Evolutionary conservation across 2,113 vertebrate genomes (phyloP), one percentile per base, ranked within the genome.

Genomic region (Tinamus guttatus): DNA sequence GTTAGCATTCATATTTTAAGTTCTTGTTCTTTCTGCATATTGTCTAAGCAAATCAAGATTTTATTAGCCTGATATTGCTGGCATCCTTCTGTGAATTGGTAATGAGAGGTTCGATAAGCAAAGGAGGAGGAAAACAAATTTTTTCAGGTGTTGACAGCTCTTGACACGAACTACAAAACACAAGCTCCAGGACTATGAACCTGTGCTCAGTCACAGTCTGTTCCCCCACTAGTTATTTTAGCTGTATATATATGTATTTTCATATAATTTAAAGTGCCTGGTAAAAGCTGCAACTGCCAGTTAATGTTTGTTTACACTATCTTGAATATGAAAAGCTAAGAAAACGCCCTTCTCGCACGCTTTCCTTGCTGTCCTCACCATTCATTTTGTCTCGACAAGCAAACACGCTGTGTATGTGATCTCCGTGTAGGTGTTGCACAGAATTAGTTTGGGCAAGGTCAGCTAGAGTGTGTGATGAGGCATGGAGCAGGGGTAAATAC

Each of bases 1-100:
- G 86, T 89, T 94, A 80, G 65, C 93, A 58, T 85, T 56, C 80
- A 83, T 90, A 80, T 69, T 97, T 91, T 81, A 65, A 24, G 11
- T 76, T 85, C 34, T 65, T 74, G 75, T 92, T 91, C 82, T 94
- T 76, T 32, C 58, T 51, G 41, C 0, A 2, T 89, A 45, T 82
- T 94, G 43, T 82, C 63, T 87, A 80, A 91, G 73, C 43, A 83
- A 91, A 94, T 56, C 4, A 90, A 54, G 70, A 81, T 24, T 70
- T 27, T 62, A 75, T 69, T 65, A 82, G 30, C 59, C 36, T 77
- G 5, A 81, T 90, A 81, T 81, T 75, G 43, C 21, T 32, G 45
- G 67, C 60, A 18, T 71, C 16, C 12, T 65, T 87, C 40, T 60
- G 25, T 89, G 79, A 69, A 80, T 92, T n/a, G 67, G 4, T 67